Conservation (phyloP, 2,888 invertebrate genomes). For the Eupithecia abbreviata region DNA sequence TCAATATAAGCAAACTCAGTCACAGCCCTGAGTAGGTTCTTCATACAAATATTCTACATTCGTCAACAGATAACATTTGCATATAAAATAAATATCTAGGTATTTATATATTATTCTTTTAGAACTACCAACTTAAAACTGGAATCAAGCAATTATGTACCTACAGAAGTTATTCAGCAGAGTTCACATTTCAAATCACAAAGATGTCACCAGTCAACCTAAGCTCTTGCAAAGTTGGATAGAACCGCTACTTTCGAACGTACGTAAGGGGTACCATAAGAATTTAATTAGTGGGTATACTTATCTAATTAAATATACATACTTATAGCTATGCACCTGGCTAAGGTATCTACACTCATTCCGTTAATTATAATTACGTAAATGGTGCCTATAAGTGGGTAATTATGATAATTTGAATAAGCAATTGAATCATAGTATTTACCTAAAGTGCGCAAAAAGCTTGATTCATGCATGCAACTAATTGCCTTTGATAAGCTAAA, state of each 20-base stretch:
- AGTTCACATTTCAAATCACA: not conserved
- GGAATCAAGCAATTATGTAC: not conserved
- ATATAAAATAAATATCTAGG: constrained; percentile 43
- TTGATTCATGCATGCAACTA: constrained; percentile 8
- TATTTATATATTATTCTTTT: not conserved
- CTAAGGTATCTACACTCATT: constrained; percentile 8
- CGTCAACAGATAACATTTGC: constrained; percentile 63
- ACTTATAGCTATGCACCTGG: constrained; percentile 19
- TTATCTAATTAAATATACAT: constrained; percentile 11
- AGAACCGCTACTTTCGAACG: not conserved
- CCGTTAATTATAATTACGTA: constrained; percentile 24
- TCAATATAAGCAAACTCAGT: constrained; percentile 83
- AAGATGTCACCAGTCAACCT: not conserved
- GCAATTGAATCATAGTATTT: constrained; percentile 22
- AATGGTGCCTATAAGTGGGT: constrained; percentile 12
- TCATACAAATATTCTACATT: constrained; percentile 79
- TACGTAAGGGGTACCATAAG: not conserved
- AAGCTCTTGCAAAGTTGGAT: not conserved
- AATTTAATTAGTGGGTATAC: no score
- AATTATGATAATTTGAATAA: constrained; percentile 26
- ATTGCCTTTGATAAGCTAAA: not conserved
- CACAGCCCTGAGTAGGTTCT: constrained; percentile 76
- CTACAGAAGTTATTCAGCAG: not conserved
- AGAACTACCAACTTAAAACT: not conserved
- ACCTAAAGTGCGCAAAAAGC: constrained; percentile 12